Conservation (phyloP, 30 jellyfish, hydroid and myxozoan genomes). For the Hydractinia symbiolongicarpus region DNA sequence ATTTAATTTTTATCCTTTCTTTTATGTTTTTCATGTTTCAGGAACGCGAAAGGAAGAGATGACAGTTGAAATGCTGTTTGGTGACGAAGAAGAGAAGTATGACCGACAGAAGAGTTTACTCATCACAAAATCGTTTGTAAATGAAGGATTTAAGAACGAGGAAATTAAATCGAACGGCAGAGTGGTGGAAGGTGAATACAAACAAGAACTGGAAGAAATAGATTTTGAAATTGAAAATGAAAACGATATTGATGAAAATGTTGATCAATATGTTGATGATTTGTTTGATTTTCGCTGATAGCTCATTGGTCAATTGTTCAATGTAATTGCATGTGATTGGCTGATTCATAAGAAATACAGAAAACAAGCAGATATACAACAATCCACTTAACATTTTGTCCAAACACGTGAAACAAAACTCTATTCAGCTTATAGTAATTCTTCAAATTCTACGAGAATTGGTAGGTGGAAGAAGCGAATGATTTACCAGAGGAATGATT, state of each 20-base stretch:
- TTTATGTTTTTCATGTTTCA: background rate
- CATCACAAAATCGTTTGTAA: background rate
- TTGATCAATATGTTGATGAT: conserved; percentile 9
- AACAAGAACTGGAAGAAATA: background rate
- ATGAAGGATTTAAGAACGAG: background rate
- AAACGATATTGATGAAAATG: background rate
- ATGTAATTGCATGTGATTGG: too few species aligned
- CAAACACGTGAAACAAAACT: too few species aligned
- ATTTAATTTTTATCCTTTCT: background rate
- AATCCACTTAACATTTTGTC: too few species aligned
- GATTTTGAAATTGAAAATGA: background rate
- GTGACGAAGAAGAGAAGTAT: conserved; percentile 6
- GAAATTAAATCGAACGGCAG: background rate
- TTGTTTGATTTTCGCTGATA: background rate
- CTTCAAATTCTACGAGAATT: too few species aligned
- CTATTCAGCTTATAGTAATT: too few species aligned
- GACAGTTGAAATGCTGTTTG: conserved; percentile 11
- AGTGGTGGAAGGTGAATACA: background rate
- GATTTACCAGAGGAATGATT: too few species aligned
- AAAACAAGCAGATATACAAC: too few species aligned
- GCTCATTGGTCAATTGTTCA: background rate
- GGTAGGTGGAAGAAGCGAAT: too few species aligned
- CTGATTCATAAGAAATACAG: too few species aligned
- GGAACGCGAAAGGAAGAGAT: background rate
- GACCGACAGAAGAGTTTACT: background rate